These are phyloP conservation scores for Anas bernieri DNA, from an alignment of 2,797 vertebrate species.

Conservation along the genomic window DNA sequence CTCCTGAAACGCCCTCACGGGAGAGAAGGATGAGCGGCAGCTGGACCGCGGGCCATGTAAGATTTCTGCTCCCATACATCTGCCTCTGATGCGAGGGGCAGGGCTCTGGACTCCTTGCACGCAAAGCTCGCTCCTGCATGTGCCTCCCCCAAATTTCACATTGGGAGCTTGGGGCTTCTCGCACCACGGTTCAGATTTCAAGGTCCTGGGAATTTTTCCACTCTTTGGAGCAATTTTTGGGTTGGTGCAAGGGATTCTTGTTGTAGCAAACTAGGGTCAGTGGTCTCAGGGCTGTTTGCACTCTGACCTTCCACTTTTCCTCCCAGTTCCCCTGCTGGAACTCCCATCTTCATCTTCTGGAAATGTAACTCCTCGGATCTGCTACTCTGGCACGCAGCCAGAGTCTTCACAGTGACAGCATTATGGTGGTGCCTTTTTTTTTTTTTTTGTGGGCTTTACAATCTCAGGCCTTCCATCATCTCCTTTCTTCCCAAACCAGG, in stretches of 20 bases:
- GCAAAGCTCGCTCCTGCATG: not conserved
- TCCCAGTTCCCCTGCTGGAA: not conserved
- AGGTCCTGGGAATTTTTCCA: not conserved
- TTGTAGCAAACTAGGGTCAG: not conserved
- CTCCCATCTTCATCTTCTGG: not conserved
- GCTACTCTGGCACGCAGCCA: not conserved
- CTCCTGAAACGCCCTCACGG: constrained; percentile 11
- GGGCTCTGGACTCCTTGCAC: not conserved
- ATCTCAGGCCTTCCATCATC: accelerated
- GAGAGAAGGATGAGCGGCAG: constrained; percentile 58
- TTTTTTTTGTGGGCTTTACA: not conserved
- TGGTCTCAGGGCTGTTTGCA: not conserved
- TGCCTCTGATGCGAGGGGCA: not conserved
- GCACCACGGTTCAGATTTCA: not conserved
- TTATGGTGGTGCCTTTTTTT: not conserved
- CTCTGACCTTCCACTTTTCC: not conserved
- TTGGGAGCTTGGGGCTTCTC: not conserved
- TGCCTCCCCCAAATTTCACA: not conserved
- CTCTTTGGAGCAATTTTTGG: not conserved
- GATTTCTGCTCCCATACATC: not conserved
- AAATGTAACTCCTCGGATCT: not conserved
- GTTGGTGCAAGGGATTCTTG: not conserved
- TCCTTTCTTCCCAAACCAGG: not conserved
- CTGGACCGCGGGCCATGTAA: constrained; percentile 70
- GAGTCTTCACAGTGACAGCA: not conserved